A percentile compares a stretch with the other conserved stretches of the same genome.
phyloP scores from a whole-genome alignment of 2,888 invertebrate genomes.

The Stictocephala bisonia region DNA sequence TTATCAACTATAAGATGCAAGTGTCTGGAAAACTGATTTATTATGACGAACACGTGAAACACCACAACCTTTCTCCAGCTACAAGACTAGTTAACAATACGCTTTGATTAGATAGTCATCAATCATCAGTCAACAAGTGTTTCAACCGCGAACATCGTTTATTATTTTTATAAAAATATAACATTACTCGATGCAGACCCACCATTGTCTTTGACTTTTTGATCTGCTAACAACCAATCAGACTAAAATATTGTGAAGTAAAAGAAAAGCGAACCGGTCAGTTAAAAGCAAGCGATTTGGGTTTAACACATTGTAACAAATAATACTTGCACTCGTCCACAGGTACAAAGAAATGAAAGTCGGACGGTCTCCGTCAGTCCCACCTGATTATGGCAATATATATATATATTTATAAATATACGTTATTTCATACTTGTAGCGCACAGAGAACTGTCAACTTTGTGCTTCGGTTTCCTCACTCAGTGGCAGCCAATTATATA shows the following conservation, averaged over 20 bases:
- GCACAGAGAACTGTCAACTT: slow-evolving; percentile 33
- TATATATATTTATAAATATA: slow-evolving; percentile 44
- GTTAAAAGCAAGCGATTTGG: slow-evolving; percentile 44
- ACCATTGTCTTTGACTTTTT: slow-evolving; percentile 31
- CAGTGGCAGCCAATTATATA: slow-evolving; percentile 37
- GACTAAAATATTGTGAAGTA: slow-evolving; percentile 33
- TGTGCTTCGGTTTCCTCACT: slow-evolving; percentile 22
- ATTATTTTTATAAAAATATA: slow-evolving; percentile 41
- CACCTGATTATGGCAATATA: slow-evolving; percentile 46
- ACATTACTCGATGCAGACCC: slow-evolving; percentile 36
- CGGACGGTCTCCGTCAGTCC: slow-evolving; percentile 43
- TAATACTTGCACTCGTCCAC: slow-evolving; percentile 43
- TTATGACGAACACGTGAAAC: slow-evolving; percentile 39
- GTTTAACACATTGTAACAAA: slow-evolving; percentile 37
- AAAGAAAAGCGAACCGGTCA: slow-evolving; percentile 43
- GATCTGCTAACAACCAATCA: slow-evolving; percentile 34
- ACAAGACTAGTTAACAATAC: slow-evolving; percentile 44
- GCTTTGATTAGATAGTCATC: slow-evolving; percentile 36
- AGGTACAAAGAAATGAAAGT: slow-evolving; percentile 45
- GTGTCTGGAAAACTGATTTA: slow-evolving; percentile 40
- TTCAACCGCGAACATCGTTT: neutral
- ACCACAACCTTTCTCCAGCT: slow-evolving; percentile 41
- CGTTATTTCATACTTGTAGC: slow-evolving; percentile 38
- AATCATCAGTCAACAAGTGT: neutral
- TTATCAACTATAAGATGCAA: slow-evolving; percentile 40